Evolutionary conservation across 2,888 invertebrate species (phyloP).

Genomic region (Habrosyne pyritoides): DNA sequence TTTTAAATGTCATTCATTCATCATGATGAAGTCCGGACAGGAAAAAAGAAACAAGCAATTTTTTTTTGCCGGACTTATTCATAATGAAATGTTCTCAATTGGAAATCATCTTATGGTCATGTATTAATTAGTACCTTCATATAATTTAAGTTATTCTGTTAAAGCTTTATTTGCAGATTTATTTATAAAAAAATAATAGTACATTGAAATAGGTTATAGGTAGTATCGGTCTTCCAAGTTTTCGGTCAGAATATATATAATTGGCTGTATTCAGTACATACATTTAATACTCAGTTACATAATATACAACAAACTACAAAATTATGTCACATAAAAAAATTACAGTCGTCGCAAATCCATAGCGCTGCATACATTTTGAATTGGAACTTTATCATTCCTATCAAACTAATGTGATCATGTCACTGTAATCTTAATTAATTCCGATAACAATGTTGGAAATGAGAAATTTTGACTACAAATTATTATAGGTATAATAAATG

Average conservation of each 20-base stretch:
- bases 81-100: too few species aligned
- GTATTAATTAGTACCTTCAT: too few species aligned
- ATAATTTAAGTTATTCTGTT: too few species aligned
- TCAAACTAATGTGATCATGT: background rate
- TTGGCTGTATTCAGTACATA: constrained; percentile 74
- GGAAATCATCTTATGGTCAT: too few species aligned
- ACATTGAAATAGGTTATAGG: too few species aligned
- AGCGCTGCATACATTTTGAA: constrained; percentile 47
- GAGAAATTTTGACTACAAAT: background rate
- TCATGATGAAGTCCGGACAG: too few species aligned
- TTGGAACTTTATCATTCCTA: background rate
- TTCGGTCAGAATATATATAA: constrained; percentile 69
- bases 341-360: constrained; percentile 82
- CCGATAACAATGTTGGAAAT: background rate
- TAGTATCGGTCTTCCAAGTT: constrained; percentile 75
- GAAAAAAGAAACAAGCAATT: too few species aligned
- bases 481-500: background rate
- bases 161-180: too few species aligned
- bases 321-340: constrained; percentile 74
- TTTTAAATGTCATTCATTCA: too few species aligned
- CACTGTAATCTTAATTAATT: too few species aligned
- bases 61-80: too few species aligned
- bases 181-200: too few species aligned
- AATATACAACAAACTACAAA: constrained; percentile 78
- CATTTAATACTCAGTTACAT: constrained; percentile 76